These are phyloP conservation scores for Nannospalax galili DNA, from an alignment of 2,113 vertebrate species.

Conservation along the genomic window DNA sequence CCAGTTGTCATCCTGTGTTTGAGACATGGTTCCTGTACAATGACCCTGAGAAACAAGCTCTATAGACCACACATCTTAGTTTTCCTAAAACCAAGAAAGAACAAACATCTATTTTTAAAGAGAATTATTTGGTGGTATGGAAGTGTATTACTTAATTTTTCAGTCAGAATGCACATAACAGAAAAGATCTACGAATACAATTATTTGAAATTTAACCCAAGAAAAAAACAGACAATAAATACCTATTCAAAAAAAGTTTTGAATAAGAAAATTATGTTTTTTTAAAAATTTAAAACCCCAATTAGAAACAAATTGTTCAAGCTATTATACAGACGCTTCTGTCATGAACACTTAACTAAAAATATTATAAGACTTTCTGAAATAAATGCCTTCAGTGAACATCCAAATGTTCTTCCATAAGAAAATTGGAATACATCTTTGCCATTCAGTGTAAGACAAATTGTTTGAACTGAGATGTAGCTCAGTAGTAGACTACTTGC, in stretches of 20 bases:
- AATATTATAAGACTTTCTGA: neutral
- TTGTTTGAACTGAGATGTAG: neutral
- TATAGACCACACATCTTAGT: neutral
- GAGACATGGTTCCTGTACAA: neutral
- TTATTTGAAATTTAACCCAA: neutral
- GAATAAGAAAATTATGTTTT: neutral
- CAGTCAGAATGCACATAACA: neutral
- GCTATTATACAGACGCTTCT: neutral
- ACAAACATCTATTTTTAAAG: neutral
- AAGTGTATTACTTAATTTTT: neutral
- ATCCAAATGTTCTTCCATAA: neutral
- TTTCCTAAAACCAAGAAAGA: neutral
- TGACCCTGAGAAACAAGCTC: neutral
- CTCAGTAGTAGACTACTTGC: neutral
- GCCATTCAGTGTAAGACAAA: neutral
- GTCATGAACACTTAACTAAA: neutral
- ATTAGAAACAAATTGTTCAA: neutral
- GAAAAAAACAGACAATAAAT: neutral
- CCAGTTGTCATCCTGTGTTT: neutral
- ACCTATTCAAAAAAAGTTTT: neutral
- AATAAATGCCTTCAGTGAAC: neutral
- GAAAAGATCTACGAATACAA: neutral
- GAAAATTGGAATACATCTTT: accelerated
- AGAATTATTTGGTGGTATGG: neutral
- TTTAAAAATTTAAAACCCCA: neutral